Conservation (phyloP, 2,797 vertebrate species). For the Aldrovandia affinis region DNA sequence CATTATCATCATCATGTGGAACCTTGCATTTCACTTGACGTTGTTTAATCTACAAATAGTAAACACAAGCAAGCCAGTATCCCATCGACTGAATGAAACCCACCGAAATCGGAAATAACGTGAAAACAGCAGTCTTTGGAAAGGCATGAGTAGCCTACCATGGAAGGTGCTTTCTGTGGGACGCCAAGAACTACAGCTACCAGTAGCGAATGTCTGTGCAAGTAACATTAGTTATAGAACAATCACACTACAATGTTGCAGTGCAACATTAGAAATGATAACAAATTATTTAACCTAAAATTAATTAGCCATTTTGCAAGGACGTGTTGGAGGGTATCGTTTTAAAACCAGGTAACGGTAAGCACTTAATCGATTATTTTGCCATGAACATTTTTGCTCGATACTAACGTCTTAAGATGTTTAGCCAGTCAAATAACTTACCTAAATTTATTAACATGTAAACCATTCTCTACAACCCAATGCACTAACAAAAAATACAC, state of each 20-base stretch:
- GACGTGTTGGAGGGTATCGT: neutral
- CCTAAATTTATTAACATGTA: neutral
- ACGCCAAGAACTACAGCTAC: neutral
- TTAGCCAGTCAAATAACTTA: neutral
- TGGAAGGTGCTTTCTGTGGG: neutral
- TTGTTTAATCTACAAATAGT: neutral
- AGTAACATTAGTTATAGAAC: neutral
- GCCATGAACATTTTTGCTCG: neutral
- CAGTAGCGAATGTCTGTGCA: neutral
- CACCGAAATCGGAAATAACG: neutral
- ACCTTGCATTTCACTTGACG: neutral
- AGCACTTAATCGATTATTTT: neutral
- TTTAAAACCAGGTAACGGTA: neutral
- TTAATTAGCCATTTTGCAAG: neutral
- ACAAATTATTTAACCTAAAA: neutral
- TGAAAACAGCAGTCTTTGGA: neutral
- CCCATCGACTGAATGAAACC: neutral
- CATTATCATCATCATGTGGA: neutral
- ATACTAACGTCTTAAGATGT: neutral
- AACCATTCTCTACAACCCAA: neutral
- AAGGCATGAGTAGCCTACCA: neutral
- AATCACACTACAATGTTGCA: neutral
- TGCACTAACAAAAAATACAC: neutral
- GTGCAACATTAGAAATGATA: neutral
- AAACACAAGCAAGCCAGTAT: neutral